Conservation (phyloP, 2,113 vertebrate species). For the Scophthalmus maximus region DNA sequence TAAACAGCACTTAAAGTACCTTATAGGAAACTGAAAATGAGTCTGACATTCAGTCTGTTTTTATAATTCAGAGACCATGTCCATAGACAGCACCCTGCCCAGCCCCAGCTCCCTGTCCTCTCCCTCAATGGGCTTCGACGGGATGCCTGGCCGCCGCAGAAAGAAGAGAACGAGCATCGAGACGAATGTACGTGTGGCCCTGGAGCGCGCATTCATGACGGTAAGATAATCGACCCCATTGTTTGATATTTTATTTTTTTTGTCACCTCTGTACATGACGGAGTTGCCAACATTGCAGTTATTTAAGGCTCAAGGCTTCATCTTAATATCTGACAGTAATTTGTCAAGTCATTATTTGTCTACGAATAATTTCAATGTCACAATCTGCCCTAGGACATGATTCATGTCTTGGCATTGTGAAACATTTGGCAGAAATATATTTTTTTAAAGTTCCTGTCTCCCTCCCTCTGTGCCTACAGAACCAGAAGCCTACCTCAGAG, state of each 20-base stretch:
- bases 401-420: background rate
- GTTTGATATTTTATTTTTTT: too few species aligned
- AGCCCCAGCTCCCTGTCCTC: constrained; percentile 91
- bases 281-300: background rate
- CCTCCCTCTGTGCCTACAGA: constrained; percentile 73
- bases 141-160: constrained; percentile 89
- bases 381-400: background rate
- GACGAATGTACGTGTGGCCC: constrained; percentile 93
- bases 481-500: constrained; percentile 97
- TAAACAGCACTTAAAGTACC: background rate
- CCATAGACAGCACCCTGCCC: constrained; percentile 91
- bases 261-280: background rate
- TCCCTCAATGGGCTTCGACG: constrained; percentile 88
- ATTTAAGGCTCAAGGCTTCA: background rate
- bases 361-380: background rate
- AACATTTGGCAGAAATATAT: background rate
- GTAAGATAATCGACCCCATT: constrained; percentile 69
- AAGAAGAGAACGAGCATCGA: constrained; percentile 98
- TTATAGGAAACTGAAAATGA: background rate
- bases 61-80: constrained; percentile 88
- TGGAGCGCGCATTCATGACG: constrained; percentile 92
- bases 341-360: background rate
- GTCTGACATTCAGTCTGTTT: constrained; percentile 1
- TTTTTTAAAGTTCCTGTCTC: background rate
- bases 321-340: background rate